These are phyloP conservation scores for Volucella bombylans DNA, from an alignment of 2,888 invertebrate genomes.

Conservation along the genomic window DNA sequence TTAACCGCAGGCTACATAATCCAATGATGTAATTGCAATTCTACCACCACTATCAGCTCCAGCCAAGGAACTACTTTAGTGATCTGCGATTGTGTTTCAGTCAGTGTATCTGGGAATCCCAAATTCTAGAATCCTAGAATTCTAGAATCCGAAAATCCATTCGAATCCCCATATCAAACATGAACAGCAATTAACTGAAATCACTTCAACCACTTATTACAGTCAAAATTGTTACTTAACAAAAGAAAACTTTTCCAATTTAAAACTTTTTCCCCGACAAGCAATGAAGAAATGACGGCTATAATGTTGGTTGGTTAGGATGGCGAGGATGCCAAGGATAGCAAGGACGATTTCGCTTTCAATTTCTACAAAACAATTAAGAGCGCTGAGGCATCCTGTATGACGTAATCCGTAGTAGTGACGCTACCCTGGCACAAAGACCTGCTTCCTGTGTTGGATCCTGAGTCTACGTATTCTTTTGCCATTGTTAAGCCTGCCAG, in stretches of 20 bases:
- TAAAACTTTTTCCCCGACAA: conserved; percentile 65
- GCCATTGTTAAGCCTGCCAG: too few relatives aligned
- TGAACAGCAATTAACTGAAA: conserved; percentile 69
- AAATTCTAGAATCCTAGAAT: too few relatives aligned
- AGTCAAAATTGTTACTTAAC: conserved; percentile 68
- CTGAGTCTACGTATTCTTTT: too few relatives aligned
- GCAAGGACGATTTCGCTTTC: conserved; percentile 40
- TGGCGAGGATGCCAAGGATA: not conserved
- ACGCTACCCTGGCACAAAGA: not conserved
- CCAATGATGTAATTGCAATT: too few relatives aligned
- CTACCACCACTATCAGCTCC: too few relatives aligned
- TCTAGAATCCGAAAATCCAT: not conserved
- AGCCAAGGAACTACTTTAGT: too few relatives aligned
- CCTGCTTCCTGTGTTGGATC: not conserved
- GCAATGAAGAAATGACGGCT: conserved; percentile 40
- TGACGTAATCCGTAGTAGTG: conserved; percentile 49
- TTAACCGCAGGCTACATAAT: too few relatives aligned
- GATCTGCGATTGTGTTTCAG: too few relatives aligned
- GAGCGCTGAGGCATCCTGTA: conserved; percentile 50
- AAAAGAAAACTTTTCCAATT: conserved; percentile 68
- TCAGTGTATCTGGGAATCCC: too few relatives aligned
- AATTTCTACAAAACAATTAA: conserved; percentile 67
- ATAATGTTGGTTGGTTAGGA: too few relatives aligned
- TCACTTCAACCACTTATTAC: conserved; percentile 73
- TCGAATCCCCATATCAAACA: conserved; percentile 46